phyloP scores from a whole-genome alignment of 2,888 invertebrate species.

The Nemotelus pantherinus region DNA sequence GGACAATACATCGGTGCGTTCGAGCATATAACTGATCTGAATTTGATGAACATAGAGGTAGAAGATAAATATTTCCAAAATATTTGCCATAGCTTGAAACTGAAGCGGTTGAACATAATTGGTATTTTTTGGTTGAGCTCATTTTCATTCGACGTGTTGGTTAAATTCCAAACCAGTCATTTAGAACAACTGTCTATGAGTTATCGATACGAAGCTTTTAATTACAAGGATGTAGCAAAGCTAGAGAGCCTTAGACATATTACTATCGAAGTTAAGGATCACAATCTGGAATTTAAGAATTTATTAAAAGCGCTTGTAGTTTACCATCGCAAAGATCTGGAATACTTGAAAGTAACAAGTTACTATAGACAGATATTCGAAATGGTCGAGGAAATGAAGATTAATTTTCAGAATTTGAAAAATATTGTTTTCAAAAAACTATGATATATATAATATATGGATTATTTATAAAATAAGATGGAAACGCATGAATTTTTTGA shows the following conservation, averaged over 20 bases:
- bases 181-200: not conserved
- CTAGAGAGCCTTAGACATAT: conserved; percentile 9
- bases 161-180: conserved; percentile 1
- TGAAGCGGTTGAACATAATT: conserved; percentile 1
- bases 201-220: not conserved
- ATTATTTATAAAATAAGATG: too few relatives aligned
- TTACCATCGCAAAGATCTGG: conserved; percentile 12
- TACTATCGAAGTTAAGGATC: not conserved
- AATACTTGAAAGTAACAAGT: not conserved
- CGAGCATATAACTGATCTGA: too few relatives aligned
- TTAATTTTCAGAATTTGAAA: too few relatives aligned
- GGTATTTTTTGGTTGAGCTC: not conserved
- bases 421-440: too few relatives aligned
- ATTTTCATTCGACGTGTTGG: not conserved
- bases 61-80: not conserved
- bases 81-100: conserved; percentile 7
- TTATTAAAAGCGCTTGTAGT: not conserved
- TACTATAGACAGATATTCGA: too few relatives aligned
- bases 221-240: conserved; percentile 1
- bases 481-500: too few relatives aligned
- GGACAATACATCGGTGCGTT: too few relatives aligned
- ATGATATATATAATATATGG: too few relatives aligned
- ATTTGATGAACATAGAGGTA: too few relatives aligned
- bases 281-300: not conserved
- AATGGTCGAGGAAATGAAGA: too few relatives aligned